Evolutionary conservation across 2,113 vertebrate genomes (phyloP), one percentile per base, ranked within the genome.

Genomic region (Progne subis): DNA sequence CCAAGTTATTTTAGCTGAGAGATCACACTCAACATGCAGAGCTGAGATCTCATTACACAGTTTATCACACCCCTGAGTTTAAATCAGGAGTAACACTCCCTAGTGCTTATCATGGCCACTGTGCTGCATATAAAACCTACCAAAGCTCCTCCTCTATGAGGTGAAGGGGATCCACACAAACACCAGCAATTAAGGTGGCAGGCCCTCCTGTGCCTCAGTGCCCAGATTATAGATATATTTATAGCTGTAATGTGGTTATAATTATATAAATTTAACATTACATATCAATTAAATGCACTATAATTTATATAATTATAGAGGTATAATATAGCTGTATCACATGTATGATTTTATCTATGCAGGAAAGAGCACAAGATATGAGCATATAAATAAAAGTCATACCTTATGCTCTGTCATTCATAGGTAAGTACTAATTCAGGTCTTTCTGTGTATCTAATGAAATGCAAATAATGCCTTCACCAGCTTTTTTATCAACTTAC

Each of bases 41-140:
- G 65, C 57, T 25, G n/a, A 84, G 56, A 64, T 91, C 59, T 87
- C 78, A 95, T 95, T 94, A 64, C 9, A 18, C 37, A 79, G 72
- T 89, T 94, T 89, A 95, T 95, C 94, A 95, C 81, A 95, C 53
- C 61, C 49, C 41, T 77, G 86, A 85, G 94, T 86, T 95, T 95
- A 97, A 94, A 95, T 95, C 67, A 94, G 81, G 50, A 94, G 23
- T 64, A 85, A 87, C 60, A 68, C 91, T 94, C 88, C 76, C 75
- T 2, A 0, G 71, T 61, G 86, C 44, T 96, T 92, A 71, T 53
- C 77, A 49, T 5, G 37, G 81, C 56, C 89, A 56, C 57, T 57
- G 69, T 53, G 57, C 74, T 95, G 86, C 81, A 87, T 91, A 41
- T 69, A 53, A 92, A 96, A 76, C 50, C 44, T 57, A 11, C 9